Evolutionary conservation across 2,888 invertebrate species (phyloP), one percentile per base, ranked within the genome.

Genomic region (Drosophila koepferae): DNA sequence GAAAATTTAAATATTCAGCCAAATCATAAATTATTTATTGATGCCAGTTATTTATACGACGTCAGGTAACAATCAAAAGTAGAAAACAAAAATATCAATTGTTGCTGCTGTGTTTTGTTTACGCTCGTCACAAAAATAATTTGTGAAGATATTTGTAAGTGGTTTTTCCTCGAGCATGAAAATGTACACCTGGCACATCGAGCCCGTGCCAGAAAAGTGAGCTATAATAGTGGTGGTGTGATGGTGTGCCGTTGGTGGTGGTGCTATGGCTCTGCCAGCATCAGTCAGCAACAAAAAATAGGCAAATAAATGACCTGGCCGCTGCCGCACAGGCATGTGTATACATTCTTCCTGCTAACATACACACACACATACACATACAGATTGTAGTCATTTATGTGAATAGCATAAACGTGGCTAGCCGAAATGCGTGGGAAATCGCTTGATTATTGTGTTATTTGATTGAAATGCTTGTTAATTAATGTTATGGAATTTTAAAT

Each of bases 141-240:
- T 63, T 72, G 66, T 74, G 71, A 72, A 86, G 70, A 83, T 76
- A 64, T 69, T 62, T 75, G 73, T 77, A 69, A 72, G 74, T 78
- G 74, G 72, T 41, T 61, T 74, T 63, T 43, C 38, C 51, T 36
- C 18, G 43, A 72, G 63, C 66, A 73, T 82, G 81, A 83, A 83
- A 86, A 86, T 74, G 71, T 83, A 64, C 83, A 83, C 83, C 83
- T 83, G 83, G 72, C 67, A 62, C 65, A 59, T 31, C 48, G 43
- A 48, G 46, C 69, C 31, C 51, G 64, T 51, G 36, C 54, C 54
- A 55, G 58, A 58, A 62, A 67, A 71, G 71, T 74, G 63, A 55
- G 64, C 68, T 61, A 20, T 56, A 60, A 23, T 56, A 60, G 44
- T 41, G 38, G 55, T 36, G 44, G 36, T 60, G 49, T 5, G n/a